Percentiles rank a stretch among this genome's conserved stretches.
These are phyloP conservation scores for Pardosa pseudoannulata DNA, from an alignment of 2,888 invertebrate species.

Conservation along the genomic window DNA sequence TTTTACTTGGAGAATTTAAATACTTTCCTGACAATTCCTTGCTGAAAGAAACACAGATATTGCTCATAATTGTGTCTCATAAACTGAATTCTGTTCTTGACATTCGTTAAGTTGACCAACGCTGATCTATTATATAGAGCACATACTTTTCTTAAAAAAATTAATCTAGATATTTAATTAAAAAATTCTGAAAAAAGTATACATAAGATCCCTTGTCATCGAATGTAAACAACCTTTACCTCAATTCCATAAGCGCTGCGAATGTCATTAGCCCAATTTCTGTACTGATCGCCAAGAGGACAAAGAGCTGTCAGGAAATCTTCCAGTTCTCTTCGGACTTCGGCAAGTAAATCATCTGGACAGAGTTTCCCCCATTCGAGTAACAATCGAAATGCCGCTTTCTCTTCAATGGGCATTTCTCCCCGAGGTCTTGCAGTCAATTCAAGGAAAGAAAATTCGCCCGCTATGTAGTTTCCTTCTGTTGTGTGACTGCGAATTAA, in stretches of 20 bases:
- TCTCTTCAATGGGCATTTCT: slow-evolving; percentile 66
- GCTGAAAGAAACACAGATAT: no score
- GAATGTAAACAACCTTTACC: slow-evolving; percentile 74
- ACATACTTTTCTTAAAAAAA: no score
- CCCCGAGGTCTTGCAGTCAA: slow-evolving; percentile 19
- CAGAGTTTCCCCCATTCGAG: slow-evolving; percentile 73
- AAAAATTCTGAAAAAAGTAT: no score
- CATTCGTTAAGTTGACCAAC: no score
- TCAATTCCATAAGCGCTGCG: slow-evolving; percentile 76
- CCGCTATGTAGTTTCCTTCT: slow-evolving; percentile 49
- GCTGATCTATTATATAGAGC: no score
- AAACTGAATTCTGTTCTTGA: no score
- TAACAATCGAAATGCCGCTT: slow-evolving; percentile 60
- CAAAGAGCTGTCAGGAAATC: slow-evolving; percentile 80
- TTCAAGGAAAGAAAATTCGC: slow-evolving; percentile 33
- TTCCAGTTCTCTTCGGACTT: slow-evolving; percentile 79
- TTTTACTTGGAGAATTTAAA: no score
- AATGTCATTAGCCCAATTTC: slow-evolving; percentile 79
- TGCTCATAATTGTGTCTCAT: no score
- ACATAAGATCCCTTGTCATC: no score
- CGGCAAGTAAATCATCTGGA: slow-evolving; percentile 69
- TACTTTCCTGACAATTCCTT: no score
- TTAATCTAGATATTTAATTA: no score
- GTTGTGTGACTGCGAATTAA: slow-evolving; percentile 77
- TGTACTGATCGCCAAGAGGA: slow-evolving; percentile 80